A percentile compares a stretch with the other conserved stretches of the same genome.
These are phyloP conservation scores for Dioctria rufipes DNA, from an alignment of 2,888 invertebrate species.

Conservation along the genomic window DNA sequence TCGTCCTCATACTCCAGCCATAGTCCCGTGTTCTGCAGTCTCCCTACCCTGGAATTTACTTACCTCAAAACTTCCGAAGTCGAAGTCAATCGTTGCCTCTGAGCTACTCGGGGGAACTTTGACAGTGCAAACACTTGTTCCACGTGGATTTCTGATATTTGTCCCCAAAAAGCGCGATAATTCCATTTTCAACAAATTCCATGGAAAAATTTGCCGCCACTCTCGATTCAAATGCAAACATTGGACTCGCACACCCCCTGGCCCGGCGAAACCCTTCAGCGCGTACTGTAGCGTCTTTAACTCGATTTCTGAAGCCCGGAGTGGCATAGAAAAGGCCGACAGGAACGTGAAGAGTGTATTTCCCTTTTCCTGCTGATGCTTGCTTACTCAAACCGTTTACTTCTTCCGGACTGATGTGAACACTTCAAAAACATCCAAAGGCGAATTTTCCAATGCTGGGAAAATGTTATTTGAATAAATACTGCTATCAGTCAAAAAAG, in stretches of 20 bases:
- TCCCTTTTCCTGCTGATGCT: slow-evolving; percentile 25
- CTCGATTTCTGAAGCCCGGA: slow-evolving; percentile 34
- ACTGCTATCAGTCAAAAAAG: slow-evolving; percentile 47
- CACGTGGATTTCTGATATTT: slow-evolving; percentile 51
- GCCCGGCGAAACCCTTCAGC: slow-evolving; percentile 42
- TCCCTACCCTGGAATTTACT: neutral
- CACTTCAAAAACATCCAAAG: slow-evolving; percentile 53
- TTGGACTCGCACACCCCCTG: slow-evolving; percentile 37
- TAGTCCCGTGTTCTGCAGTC: neutral
- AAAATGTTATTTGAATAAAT: slow-evolving; percentile 53
- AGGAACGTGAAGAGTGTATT: slow-evolving; percentile 16
- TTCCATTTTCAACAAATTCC: slow-evolving; percentile 51
- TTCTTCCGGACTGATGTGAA: slow-evolving; percentile 30
- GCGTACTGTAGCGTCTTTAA: slow-evolving; percentile 31
- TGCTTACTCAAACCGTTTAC: slow-evolving; percentile 21
- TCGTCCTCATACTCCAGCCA: neutral
- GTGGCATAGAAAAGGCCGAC: slow-evolving; percentile 32
- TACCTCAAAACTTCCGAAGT: slow-evolving; percentile 52
- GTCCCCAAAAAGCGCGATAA: slow-evolving; percentile 51
- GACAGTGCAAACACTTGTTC: slow-evolving; percentile 49
- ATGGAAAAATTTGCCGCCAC: slow-evolving; percentile 46
- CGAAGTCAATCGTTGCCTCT: slow-evolving; percentile 47
- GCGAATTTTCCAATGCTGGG: slow-evolving; percentile 49
- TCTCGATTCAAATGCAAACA: slow-evolving; percentile 49
- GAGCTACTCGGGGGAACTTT: slow-evolving; percentile 35